These are phyloP conservation scores for Ctenosaura bakeri DNA, from an alignment of 2,797 vertebrate species.

Conservation along the genomic window DNA sequence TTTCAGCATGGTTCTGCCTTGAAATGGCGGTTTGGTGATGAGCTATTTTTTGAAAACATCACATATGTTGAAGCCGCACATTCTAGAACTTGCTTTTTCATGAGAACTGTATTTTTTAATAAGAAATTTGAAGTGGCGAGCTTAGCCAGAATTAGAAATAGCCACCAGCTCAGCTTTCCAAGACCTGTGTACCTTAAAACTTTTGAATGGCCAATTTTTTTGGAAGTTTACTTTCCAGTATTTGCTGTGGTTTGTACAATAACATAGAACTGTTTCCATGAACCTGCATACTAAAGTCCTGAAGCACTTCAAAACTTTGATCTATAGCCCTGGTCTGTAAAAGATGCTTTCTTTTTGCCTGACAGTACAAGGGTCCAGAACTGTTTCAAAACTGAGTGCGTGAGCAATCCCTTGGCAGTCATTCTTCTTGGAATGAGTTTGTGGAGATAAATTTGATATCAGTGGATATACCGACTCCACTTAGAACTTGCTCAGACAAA, in stretches of 20 bases:
- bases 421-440: not conserved
- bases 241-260: not conserved
- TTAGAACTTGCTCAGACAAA: no score
- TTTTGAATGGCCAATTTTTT: not conserved
- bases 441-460: not conserved
- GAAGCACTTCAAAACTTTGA: no score
- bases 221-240: not conserved
- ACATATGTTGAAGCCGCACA: not conserved
- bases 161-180: not conserved
- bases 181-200: not conserved
- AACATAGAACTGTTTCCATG: no score
- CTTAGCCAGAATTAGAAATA: slow-evolving; percentile 14
- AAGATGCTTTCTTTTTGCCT: no score
- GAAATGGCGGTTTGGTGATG: not conserved
- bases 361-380: no score
- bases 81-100: not conserved
- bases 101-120: not conserved
- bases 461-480: no score
- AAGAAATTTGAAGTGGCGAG: not conserved
- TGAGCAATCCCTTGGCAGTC: no score
- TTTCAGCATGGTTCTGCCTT: not conserved
- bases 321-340: no score
- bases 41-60: not conserved
- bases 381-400: no score
- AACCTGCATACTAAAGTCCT: no score